Percentiles rank a stretch among this genome's conserved stretches.
These are phyloP conservation scores for Parauchenoglanis punctatus DNA, from an alignment of 2,797 vertebrate species.

Conservation along the genomic window DNA sequence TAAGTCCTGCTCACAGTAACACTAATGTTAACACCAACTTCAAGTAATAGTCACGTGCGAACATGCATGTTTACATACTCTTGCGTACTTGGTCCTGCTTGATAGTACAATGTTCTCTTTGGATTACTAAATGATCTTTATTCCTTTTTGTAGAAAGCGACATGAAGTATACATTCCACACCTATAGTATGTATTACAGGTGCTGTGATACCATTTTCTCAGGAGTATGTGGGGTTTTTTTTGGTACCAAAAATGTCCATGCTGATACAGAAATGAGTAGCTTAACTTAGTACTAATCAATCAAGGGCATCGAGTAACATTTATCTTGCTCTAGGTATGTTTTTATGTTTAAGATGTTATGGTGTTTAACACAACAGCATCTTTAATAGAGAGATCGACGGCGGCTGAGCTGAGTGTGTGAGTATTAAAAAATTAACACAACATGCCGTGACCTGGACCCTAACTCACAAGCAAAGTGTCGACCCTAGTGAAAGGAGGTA, in stretches of 20 bases:
- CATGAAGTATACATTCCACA: not conserved
- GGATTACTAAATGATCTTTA: not conserved
- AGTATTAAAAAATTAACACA: not conserved
- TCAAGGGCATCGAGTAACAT: not conserved
- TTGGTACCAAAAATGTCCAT: not conserved
- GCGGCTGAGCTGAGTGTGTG: not conserved
- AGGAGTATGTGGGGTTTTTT: not conserved
- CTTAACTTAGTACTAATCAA: not conserved
- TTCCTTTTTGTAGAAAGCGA: not conserved
- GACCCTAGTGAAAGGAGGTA: not conserved
- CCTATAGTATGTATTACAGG: not conserved
- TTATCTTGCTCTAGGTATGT: no score
- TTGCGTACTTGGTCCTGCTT: not conserved
- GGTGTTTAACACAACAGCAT: no score
- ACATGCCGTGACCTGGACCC: not conserved
- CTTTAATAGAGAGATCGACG: not conserved
- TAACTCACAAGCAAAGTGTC: not conserved
- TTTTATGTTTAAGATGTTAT: no score
- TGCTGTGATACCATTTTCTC: not conserved
- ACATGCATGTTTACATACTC: not conserved
- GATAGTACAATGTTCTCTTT: not conserved
- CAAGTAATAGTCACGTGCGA: not conserved
- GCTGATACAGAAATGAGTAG: not conserved
- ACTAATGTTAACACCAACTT: not conserved
- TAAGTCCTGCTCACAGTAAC: conserved; percentile 25